phyloP scores from a whole-genome alignment of 2,888 invertebrate genomes.

The Cordilura impudica region DNA sequence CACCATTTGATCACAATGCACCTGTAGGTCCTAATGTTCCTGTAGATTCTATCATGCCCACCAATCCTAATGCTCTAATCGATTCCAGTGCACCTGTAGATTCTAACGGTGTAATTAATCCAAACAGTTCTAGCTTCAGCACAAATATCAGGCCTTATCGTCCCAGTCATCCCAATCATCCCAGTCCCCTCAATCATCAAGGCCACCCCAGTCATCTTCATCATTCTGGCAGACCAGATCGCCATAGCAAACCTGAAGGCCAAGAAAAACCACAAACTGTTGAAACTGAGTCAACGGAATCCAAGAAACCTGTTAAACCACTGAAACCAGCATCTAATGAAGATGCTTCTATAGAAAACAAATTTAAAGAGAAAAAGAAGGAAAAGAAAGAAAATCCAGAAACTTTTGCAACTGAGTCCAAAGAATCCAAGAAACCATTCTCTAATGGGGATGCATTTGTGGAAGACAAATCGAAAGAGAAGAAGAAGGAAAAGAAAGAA shows the following conservation, averaged over 20 bases:
- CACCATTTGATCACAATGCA: slow-evolving; percentile 33
- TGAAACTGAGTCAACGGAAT: slow-evolving; percentile 69
- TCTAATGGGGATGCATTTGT: too few relatives aligned
- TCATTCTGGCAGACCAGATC: slow-evolving; percentile 40
- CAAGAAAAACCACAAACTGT: too few relatives aligned
- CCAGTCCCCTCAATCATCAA: slow-evolving; percentile 42
- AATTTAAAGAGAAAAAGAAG: slow-evolving; percentile 43
- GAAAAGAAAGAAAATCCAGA: slow-evolving; percentile 57
- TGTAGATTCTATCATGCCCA: slow-evolving; percentile 42
- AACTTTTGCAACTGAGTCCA: too few relatives aligned
- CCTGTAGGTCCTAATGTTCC: slow-evolving; percentile 54
- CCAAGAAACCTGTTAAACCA: slow-evolving; percentile 49
- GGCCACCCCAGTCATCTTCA: slow-evolving; percentile 26
- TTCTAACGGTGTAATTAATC: slow-evolving; percentile 40
- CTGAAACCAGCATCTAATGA: slow-evolving; percentile 40
- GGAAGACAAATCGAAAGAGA: too few relatives aligned
- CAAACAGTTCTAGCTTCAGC: slow-evolving; percentile 27
- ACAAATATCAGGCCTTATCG: slow-evolving; percentile 15
- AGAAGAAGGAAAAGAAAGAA: too few relatives aligned
- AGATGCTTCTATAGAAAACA: slow-evolving; percentile 59
- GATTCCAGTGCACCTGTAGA: slow-evolving; percentile 39
- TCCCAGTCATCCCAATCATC: too few relatives aligned
- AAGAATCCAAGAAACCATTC: too few relatives aligned
- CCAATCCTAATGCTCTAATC: slow-evolving; percentile 36
- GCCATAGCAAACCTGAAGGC: slow-evolving; percentile 49